phyloP scores from a whole-genome alignment of 2,888 invertebrate species.

The Xestia xanthographa region DNA sequence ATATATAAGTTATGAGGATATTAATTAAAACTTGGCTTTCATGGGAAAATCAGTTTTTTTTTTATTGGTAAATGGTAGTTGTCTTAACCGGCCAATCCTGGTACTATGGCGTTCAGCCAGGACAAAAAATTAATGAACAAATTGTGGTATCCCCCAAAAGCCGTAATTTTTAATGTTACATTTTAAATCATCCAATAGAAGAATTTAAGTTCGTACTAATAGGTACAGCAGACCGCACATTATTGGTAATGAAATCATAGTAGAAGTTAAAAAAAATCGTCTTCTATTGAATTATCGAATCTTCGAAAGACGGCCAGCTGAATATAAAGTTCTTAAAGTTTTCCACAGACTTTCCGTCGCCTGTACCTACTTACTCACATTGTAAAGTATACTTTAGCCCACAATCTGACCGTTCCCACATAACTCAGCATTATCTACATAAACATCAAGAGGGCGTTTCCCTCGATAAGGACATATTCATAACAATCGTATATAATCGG shows the following conservation, averaged over 20 bases:
- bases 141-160: no score
- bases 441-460: conserved; percentile 44
- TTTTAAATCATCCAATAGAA: no score
- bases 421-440: conserved; percentile 34
- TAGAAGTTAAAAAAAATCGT: background rate
- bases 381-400: background rate
- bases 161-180: no score
- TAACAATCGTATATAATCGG: conserved; percentile 38
- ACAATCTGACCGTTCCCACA: conserved; percentile 43
- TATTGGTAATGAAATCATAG: background rate
- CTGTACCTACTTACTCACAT: background rate
- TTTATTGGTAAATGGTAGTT: no score
- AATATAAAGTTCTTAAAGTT: no score
- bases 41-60: no score
- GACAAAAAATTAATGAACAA: no score
- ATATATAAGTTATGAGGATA: no score
- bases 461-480: conserved; percentile 39
- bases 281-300: background rate
- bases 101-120: no score
- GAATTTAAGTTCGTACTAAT: no score
- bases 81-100: no score
- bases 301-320: background rate
- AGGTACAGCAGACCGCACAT: background rate
- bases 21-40: no score
- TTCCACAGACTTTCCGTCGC: background rate